Evolutionary conservation across 2,888 invertebrate species (phyloP), one percentile per base, ranked within the genome.

Genomic region (Alsophila aescularia): DNA sequence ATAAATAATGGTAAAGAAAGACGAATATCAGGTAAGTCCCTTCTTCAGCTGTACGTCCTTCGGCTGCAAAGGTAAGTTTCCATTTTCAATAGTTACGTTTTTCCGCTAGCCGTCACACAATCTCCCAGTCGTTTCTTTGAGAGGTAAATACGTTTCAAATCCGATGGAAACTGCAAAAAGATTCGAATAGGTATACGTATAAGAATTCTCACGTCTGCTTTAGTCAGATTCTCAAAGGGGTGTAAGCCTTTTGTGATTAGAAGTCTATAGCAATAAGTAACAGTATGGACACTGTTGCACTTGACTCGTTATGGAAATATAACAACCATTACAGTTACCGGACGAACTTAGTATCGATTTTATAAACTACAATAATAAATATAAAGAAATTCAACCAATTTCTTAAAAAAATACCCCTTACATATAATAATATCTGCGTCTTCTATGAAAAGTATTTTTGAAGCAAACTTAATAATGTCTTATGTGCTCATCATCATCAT

Each of bases 121-220:
- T 41, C 31, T 24, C 13, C 9, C 24, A 75, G 73, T 71, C 69
- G 58, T 70, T 76, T 75, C 77, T 77, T 81, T 78, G 77, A 79
- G 69, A 72, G 76, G 78, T 75, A 81, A 82, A 85, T 81, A 73
- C 75, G 74, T 76, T 79, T 77, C 70, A 78, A 76, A 79, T 82
- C 77, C 75, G 67, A 77, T 79, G 72, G 73, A 79, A 81, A 77
- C 73, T 74, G 76, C 74, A 75, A 77, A 78, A 72, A 77, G 78
- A 79, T 81, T 80, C 77, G 72, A 73, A 73, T 64, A 64, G 53
- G 54, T 58, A 55, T 56, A 58, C 60, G 53, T 60, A 69, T 67
- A 75, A 73, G 74, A 79, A 75, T 77, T 78, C 75, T 66, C 78
- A 74, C 78, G 75, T 79, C 72, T 75, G 65, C 67, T 73, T 74